Percentiles rank a stretch among this genome's conserved stretches.
These are phyloP conservation scores for Stegodyphus mimosarum DNA, from an alignment of 1,140 invertebrate species.

Conservation along the genomic window DNA sequence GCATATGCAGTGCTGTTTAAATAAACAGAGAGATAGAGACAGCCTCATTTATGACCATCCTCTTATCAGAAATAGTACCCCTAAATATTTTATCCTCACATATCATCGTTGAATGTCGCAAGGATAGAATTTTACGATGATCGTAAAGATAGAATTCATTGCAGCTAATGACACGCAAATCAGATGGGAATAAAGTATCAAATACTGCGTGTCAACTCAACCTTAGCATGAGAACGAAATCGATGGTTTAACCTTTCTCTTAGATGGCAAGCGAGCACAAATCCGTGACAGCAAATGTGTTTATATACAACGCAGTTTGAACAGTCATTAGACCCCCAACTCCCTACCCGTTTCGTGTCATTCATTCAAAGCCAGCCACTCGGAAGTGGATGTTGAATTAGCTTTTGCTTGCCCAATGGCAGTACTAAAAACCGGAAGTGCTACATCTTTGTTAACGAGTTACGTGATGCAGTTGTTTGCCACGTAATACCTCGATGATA, in stretches of 20 bases:
- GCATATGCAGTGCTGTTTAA: too few relatives aligned
- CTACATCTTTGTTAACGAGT: slow-evolving; percentile 6
- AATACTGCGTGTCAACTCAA: slow-evolving; percentile 1
- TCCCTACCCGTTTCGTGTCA: neutral
- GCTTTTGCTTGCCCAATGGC: neutral
- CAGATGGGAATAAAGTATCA: neutral
- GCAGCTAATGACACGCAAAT: slow-evolving; percentile 17
- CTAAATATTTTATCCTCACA: neutral
- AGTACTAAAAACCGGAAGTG: neutral
- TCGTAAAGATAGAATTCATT: slow-evolving; percentile 3
- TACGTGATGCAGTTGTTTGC: neutral
- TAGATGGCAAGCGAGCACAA: neutral
- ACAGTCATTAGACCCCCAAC: slow-evolving; percentile 16
- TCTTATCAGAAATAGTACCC: neutral
- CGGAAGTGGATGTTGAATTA: slow-evolving; percentile 24
- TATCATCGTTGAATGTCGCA: neutral
- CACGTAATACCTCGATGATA: too few relatives aligned
- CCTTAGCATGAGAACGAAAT: neutral
- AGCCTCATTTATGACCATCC: neutral
- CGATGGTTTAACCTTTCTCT: slow-evolving; percentile 14
- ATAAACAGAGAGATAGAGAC: too few relatives aligned
- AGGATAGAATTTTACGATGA: slow-evolving; percentile 5
- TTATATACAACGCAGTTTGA: neutral
- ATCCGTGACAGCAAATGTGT: slow-evolving; percentile 15
- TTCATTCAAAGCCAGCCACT: slow-evolving; percentile 10